These are phyloP conservation scores for Alauda arvensis DNA, from an alignment of 2,797 vertebrate genomes.

Conservation along the genomic window DNA sequence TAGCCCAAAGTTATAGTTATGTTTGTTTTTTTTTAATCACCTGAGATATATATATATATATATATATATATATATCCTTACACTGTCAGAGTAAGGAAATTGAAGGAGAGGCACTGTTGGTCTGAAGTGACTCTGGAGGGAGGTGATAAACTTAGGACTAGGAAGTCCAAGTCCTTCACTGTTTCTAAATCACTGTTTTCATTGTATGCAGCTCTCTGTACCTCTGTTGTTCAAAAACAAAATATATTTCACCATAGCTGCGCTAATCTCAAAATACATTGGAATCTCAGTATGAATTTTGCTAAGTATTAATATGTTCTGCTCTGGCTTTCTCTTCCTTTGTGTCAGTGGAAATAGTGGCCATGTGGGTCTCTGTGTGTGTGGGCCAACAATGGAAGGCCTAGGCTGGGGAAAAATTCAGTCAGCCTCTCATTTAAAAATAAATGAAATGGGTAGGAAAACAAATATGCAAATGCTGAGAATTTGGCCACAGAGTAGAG, in stretches of 20 bases:
- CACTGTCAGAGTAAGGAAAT: background rate
- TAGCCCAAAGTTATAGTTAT: background rate
- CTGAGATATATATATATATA: no score
- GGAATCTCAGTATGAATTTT: background rate
- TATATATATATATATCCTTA: no score
- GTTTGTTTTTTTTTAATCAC: no score
- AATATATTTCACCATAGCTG: background rate
- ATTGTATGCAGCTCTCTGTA: background rate
- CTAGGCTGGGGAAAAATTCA: background rate
- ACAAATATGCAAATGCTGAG: conserved; percentile 37
- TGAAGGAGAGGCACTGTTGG: background rate
- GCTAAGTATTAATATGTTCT: background rate
- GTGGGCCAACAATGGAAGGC: conserved; percentile 13
- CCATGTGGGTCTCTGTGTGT: background rate
- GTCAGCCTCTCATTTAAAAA: conserved; percentile 41
- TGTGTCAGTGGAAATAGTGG: background rate
- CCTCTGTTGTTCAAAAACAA: background rate
- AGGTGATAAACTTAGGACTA: background rate
- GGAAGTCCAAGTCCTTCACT: background rate
- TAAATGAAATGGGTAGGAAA: conserved; percentile 54
- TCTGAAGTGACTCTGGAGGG: background rate
- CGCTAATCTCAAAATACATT: background rate
- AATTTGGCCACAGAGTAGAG: conserved; percentile 19
- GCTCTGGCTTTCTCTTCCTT: background rate
- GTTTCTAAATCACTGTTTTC: background rate